phyloP scores from a whole-genome alignment of 2,797 vertebrate species.

The Neosilurus hyrtlii region DNA sequence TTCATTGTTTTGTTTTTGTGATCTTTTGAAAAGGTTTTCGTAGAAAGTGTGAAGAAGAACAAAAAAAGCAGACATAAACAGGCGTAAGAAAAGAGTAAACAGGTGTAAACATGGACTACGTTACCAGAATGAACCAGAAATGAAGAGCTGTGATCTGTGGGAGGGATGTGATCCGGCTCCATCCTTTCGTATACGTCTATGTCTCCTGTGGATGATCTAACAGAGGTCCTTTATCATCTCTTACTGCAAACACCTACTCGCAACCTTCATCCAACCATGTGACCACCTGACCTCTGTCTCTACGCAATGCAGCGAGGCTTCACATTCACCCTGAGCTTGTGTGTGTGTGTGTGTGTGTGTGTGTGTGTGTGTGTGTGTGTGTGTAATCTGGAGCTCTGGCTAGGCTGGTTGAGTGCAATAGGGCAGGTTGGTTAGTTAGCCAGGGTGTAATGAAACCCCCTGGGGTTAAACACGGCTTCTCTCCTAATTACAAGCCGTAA shows the following conservation, averaged over 20 bases:
- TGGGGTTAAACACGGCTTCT: constrained; percentile 62
- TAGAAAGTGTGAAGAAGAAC: neutral
- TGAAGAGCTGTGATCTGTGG: constrained; percentile 1
- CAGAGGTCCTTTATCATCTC: constrained; percentile 12
- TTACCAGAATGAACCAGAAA: constrained; percentile 58
- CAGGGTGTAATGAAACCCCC: constrained; percentile 78
- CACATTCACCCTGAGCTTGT: constrained; percentile 4
- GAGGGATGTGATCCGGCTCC: constrained; percentile 45
- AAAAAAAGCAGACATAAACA: no score
- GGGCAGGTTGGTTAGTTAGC: constrained; percentile 65
- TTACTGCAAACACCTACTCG: constrained; percentile 16
- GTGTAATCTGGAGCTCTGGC: constrained; percentile 50
- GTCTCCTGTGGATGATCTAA: constrained; percentile 36
- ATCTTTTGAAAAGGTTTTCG: neutral
- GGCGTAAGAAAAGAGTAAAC: neutral
- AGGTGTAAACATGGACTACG: constrained; percentile 10
- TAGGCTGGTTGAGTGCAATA: constrained; percentile 53
- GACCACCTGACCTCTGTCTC: constrained; percentile 26
- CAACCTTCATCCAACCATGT: constrained; percentile 10
- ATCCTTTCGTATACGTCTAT: constrained; percentile 40
- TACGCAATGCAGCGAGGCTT: neutral
- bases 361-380: constrained; percentile 15
- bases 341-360: constrained; percentile 18
- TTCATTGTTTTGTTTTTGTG: constrained; percentile 5
- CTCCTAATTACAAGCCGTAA: constrained; percentile 74